phyloP scores from a whole-genome alignment of 2,888 invertebrate genomes.

The Drosophila monieri region DNA sequence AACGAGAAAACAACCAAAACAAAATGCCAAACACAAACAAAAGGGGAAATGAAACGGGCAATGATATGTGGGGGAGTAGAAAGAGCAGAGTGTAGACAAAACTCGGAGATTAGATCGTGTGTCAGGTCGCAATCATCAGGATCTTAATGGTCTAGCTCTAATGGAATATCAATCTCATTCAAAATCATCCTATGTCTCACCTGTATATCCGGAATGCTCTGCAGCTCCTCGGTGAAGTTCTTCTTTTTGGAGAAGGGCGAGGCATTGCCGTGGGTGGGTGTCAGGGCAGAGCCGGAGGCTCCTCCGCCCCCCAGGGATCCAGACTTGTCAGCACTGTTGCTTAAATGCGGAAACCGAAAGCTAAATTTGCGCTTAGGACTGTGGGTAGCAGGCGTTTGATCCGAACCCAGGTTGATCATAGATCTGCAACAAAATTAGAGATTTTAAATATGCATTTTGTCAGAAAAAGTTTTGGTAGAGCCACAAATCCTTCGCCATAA shows the following conservation, averaged over 20 bases:
- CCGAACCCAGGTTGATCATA: constrained; percentile 86
- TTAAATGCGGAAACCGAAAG: constrained; percentile 88
- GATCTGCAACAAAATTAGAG: constrained; percentile 81
- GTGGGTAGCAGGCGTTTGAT: constrained; percentile 86
- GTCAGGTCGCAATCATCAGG: constrained; percentile 1
- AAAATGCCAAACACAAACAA: constrained; percentile 52
- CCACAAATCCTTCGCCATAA: too few species aligned
- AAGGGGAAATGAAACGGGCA: constrained; percentile 51
- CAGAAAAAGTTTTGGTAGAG: not conserved
- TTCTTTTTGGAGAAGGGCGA: constrained; percentile 85
- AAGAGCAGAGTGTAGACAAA: constrained; percentile 56
- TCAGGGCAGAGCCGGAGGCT: constrained; percentile 49
- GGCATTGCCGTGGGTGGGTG: constrained; percentile 81
- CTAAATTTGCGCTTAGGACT: constrained; percentile 91
- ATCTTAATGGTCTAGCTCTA: constrained; percentile 10
- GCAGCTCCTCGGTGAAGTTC: constrained; percentile 95
- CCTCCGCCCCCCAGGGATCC: constrained; percentile 49
- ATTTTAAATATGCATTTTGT: not conserved
- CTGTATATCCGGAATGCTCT: constrained; percentile 94
- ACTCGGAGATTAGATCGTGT: constrained; percentile 57
- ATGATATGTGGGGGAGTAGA: constrained; percentile 42
- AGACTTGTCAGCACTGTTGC: constrained; percentile 77
- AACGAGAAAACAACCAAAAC: constrained; percentile 49
- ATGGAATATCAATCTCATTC: not conserved
- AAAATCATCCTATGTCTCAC: constrained; percentile 84